These are phyloP conservation scores for Drosophila ohnishii DNA, from an alignment of 1,140 invertebrate species.

Conservation along the genomic window DNA sequence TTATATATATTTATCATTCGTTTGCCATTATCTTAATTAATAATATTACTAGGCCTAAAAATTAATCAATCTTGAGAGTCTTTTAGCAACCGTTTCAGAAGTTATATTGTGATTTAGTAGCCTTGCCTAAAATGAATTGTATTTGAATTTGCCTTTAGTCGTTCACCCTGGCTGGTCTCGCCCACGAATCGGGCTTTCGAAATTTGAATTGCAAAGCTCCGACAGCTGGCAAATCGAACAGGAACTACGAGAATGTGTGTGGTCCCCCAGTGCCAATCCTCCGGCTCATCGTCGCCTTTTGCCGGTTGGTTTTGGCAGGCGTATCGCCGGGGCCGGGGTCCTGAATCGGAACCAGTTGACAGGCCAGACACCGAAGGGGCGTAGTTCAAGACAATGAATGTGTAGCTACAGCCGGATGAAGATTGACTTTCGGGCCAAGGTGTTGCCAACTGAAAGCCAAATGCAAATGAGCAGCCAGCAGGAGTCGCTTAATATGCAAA, in stretches of 20 bases:
- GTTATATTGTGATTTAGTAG: constrained; percentile 5
- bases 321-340: constrained; percentile 13
- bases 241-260: constrained; percentile 22
- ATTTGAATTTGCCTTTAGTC: constrained; percentile 13
- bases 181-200: constrained; percentile 2
- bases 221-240: constrained; percentile 43
- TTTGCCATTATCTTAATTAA: no score
- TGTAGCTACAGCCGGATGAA: constrained; percentile 41
- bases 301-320: constrained; percentile 31
- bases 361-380: constrained; percentile 73
- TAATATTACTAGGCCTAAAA: background rate
- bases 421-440: constrained; percentile 55
- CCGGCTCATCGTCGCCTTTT: constrained; percentile 32
- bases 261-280: constrained; percentile 8
- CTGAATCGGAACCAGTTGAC: constrained; percentile 57
- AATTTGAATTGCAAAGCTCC: constrained; percentile 75
- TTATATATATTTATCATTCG: background rate
- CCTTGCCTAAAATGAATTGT: constrained; percentile 19
- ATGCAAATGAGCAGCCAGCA: constrained; percentile 60
- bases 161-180: constrained; percentile 11
- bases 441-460: constrained; percentile 37
- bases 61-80: background rate
- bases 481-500: constrained; percentile 63
- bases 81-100: background rate
- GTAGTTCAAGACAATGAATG: constrained; percentile 66